Base-by-base conservation (phyloP, 2,113 vertebrate genomes). In the Ranitomeya imitator region DNA sequence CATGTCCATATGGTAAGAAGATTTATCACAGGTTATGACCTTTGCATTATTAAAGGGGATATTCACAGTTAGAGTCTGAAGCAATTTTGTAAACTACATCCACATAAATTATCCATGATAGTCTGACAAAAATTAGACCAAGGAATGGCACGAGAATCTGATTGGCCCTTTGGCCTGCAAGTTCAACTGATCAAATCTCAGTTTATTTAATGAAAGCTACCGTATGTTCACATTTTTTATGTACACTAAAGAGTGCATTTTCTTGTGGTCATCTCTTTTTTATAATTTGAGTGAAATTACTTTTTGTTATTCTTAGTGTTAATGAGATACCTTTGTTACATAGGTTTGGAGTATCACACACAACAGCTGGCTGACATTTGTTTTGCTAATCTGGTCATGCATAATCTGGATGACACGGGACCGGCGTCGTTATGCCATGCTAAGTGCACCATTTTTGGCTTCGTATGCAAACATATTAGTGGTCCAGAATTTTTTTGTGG, bases 361-460 rank as follows among this genome's bases (percentile, higher is more conserved):
- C 79, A 93, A 93, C 90, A 96, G 93, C 92, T 96, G 94, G 94
- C 91, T 94, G 88, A 94, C 95, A 10, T 96, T 95, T 65, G 91
- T 93, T 69, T 90, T 96, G 89, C 91, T 95, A 88, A 91, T 96
- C 76, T 96, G 96, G 96, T 96, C 95, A 5, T 96, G 96, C 71
- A 90, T 93, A 15, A 93, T 93, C 63, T 93, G 95, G 94, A 92
- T 94, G 94, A 92, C 96, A 92, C 37, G 89, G 37, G 93, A 96
- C 91, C 93, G 95, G 0, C 89, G 94, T n/a, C 91, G 60, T 0
- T 94, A 91, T 8, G 94, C 96, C 90, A 95, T 97, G 95, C 91
- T 93, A 81, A 96, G 96, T 14, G 95, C 96, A 11, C 96, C 95
- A 0, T 96, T 96, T 91, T 94, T 98, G 91, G 96, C 96, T 12